These are phyloP conservation scores for Drosophila limbata DNA, from an alignment of 2,888 invertebrate species.

Conservation along the genomic window DNA sequence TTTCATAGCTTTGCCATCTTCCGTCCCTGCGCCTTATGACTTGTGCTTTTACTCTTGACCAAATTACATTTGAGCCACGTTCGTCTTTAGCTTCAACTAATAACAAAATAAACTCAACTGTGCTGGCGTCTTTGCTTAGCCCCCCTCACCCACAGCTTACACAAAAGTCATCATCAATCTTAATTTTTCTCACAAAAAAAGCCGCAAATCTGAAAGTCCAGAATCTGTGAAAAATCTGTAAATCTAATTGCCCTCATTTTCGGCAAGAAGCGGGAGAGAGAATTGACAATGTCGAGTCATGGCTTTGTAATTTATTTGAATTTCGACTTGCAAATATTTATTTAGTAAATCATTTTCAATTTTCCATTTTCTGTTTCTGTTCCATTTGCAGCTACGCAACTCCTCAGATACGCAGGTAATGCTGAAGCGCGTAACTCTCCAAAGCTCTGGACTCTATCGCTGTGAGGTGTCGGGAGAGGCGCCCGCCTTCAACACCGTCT, in stretches of 20 bases:
- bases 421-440: constrained; percentile 89
- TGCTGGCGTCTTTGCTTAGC: constrained; percentile 1
- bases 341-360: constrained; percentile 17
- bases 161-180: constrained; percentile 77
- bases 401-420: constrained; percentile 89
- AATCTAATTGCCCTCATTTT: constrained; percentile 72
- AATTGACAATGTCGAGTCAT: constrained; percentile 58
- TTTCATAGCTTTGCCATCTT: constrained; percentile 52
- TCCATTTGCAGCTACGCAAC: constrained; percentile 87
- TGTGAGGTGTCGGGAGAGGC: constrained; percentile 93
- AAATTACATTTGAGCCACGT: constrained; percentile 65
- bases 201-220: constrained; percentile 45
- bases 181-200: constrained; percentile 63
- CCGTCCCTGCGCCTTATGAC: constrained; percentile 60
- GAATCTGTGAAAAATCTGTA: constrained; percentile 67
- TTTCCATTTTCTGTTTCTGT: constrained; percentile 7
- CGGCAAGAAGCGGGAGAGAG: not conserved
- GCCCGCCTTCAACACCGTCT: constrained; percentile 91
- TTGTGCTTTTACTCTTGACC: constrained; percentile 66
- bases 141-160: not conserved
- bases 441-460: constrained; percentile 90
- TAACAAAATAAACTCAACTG: constrained; percentile 56
- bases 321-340: constrained; percentile 55
- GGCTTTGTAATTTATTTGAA: constrained; percentile 63
- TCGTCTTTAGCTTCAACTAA: constrained; percentile 56